phyloP scores from a whole-genome alignment of 2,888 invertebrate species.

The Lepidochitona cinerea region DNA sequence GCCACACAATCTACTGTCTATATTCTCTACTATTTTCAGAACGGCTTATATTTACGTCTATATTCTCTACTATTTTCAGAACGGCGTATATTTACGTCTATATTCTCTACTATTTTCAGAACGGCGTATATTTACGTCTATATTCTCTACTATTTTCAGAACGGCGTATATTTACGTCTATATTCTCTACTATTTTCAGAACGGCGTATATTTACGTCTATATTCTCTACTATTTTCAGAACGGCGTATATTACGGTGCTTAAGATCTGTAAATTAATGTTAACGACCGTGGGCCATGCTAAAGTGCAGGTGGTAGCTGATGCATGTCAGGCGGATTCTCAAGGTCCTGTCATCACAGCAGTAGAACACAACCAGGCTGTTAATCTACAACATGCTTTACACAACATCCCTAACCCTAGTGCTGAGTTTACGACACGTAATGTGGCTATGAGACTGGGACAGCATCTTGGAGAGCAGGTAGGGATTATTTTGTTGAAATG shows the following conservation, averaged over 20 bases:
- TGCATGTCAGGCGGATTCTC: slow-evolving; percentile 76
- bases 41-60: no score
- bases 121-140: no score
- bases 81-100: no score
- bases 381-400: slow-evolving; percentile 85
- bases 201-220: no score
- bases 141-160: no score
- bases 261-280: slow-evolving; percentile 88
- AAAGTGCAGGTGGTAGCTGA: slow-evolving; percentile 71
- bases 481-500: no score
- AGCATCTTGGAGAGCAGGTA: slow-evolving; percentile 84
- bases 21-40: no score
- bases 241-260: slow-evolving; percentile 90
- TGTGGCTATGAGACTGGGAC: slow-evolving; percentile 87
- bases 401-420: slow-evolving; percentile 85
- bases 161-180: no score
- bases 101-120: no score
- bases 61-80: no score
- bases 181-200: no score
- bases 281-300: slow-evolving; percentile 87
- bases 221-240: slow-evolving; percentile 71
- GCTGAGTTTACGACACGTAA: slow-evolving; percentile 88
- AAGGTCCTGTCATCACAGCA: slow-evolving; percentile 70
- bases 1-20: no score
- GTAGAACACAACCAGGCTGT: slow-evolving; percentile 72